Base-by-base conservation (phyloP, 53 echinoderm and acorn worm species). In the Echinarachnius parma region DNA sequence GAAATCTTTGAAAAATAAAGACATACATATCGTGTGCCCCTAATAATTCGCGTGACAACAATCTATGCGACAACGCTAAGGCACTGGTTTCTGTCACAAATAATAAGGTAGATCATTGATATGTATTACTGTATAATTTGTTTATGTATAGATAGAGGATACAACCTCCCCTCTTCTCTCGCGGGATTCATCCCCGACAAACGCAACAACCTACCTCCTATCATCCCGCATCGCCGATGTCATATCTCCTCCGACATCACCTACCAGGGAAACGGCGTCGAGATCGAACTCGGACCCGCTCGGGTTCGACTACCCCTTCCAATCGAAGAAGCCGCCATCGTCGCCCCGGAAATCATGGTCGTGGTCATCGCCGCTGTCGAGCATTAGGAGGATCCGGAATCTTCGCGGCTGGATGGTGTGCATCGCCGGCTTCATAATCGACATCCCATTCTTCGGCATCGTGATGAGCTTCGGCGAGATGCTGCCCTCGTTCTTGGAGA, bases 391-490 rank as follows among this genome's bases (percentile, higher is more conserved):
- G 35, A 53, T 69, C 57, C 18, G 47, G 65, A 53, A 82, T 15
- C 29, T 44, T 24, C 64, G 83, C 21, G 93, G 87, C 11, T 95
- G 95, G 95, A 53, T 91, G 70, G 65, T 91, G 18, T 87, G 87
- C 28, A 37, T 90, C 18, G 95, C 95, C 1, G 87, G 90, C 13
- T 91, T 84, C 35, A 67, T 95, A 19, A 78, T 95, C 7, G 84
- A 90, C 44, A 66, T 95, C 18, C 95, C 95, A 2, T 91, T 95
- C 48, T 83, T 95, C 77, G 95, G 95, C 22, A 78, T 90, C 80
- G 87, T 94, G 9, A 94, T 94, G 95, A 94, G 95, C 50, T 94
- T 94, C 44, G 95, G 95, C 4, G 95, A 94, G 54, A 60, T 94
- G 8, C 64, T 94, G 3, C 75, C 77, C 21, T 87, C 84, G 5